These are phyloP conservation scores for Plumapathes pennacea DNA, from an alignment of 92 coral and sea anemone species.

Conservation along the genomic window DNA sequence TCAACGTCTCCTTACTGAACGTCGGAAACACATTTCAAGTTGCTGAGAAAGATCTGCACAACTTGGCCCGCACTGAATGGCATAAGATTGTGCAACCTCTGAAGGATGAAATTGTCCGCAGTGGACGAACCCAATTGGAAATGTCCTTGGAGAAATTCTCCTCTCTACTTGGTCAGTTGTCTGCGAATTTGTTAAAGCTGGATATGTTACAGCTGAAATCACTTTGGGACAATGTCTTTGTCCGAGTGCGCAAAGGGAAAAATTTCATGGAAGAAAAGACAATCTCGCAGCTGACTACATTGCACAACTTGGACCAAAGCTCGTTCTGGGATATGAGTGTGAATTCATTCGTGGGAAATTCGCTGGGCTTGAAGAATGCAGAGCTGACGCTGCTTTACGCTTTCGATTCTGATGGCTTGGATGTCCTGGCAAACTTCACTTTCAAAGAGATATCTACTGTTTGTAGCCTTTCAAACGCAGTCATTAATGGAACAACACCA, in stretches of 20 bases:
- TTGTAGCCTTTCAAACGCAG: slow-evolving; percentile 18
- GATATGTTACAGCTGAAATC: slow-evolving; percentile 37
- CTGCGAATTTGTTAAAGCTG: slow-evolving; percentile 14
- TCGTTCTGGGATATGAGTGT: slow-evolving; percentile 20
- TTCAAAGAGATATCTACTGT: slow-evolving; percentile 47
- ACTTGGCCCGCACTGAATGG: slow-evolving; percentile 74
- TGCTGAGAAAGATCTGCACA: slow-evolving; percentile 1
- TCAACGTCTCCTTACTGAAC: slow-evolving; percentile 4
- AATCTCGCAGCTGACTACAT: slow-evolving; percentile 5
- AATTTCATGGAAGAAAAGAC: slow-evolving; percentile 23
- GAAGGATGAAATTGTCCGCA: slow-evolving; percentile 38
- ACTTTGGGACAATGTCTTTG: slow-evolving; percentile 50
- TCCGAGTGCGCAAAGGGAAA: slow-evolving; percentile 47
- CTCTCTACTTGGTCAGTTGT: slow-evolving; percentile 16
- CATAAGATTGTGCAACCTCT: slow-evolving; percentile 52
- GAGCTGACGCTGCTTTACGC: slow-evolving; percentile 45
- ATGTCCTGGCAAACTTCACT: slow-evolving; percentile 40
- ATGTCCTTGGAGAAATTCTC: slow-evolving; percentile 29
- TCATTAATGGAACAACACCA: slow-evolving; percentile 15
- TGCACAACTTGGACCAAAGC: slow-evolving; percentile 1
- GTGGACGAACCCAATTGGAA: slow-evolving; percentile 47
- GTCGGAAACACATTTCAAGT: slow-evolving; percentile 9
- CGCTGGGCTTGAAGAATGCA: slow-evolving; percentile 24
- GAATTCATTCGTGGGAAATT: slow-evolving; percentile 24
- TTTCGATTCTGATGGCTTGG: slow-evolving; percentile 24